Conservation (phyloP, 2,888 invertebrate genomes). For the Macrosoma leucophasiata region DNA sequence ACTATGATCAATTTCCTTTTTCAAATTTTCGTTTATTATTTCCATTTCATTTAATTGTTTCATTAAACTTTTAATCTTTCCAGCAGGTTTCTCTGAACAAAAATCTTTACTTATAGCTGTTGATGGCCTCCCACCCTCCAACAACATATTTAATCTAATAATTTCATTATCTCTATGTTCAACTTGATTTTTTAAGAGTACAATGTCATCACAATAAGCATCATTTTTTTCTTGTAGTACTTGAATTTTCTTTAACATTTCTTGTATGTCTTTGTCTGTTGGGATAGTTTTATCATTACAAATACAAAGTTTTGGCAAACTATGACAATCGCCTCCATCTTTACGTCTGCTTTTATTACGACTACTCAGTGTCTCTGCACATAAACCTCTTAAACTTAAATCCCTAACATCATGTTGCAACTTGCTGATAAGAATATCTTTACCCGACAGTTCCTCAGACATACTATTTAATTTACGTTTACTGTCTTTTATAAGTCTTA, state of each 20-base stretch:
- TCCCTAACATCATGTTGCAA: constrained; percentile 63
- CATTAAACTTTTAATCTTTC: constrained; percentile 73
- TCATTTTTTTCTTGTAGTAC: constrained; percentile 61
- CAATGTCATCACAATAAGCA: constrained; percentile 52
- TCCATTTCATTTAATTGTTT: constrained; percentile 78
- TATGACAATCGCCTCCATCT: constrained; percentile 36
- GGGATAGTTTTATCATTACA: constrained; percentile 44
- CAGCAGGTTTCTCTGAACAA: constrained; percentile 75
- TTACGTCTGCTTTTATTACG: constrained; percentile 56
- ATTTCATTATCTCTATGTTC: constrained; percentile 82
- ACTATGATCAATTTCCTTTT: constrained; percentile 68
- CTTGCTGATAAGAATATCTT: constrained; percentile 58
- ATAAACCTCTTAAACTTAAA: constrained; percentile 59
- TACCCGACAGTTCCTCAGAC: constrained; percentile 77
- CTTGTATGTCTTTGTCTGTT: constrained; percentile 57
- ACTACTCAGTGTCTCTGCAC: constrained; percentile 62
- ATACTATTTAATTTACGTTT: constrained; percentile 78
- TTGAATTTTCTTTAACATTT: constrained; percentile 59
- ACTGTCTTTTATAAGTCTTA: constrained; percentile 74
- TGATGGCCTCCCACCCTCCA: constrained; percentile 83
- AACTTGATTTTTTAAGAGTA: constrained; percentile 53
- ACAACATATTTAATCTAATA: constrained; percentile 77
- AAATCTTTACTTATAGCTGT: constrained; percentile 79
- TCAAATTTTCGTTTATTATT: constrained; percentile 67
- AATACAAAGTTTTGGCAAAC: constrained; percentile 37